Conservation (phyloP, 2,113 vertebrate species). For the Carassius carassius region DNA sequence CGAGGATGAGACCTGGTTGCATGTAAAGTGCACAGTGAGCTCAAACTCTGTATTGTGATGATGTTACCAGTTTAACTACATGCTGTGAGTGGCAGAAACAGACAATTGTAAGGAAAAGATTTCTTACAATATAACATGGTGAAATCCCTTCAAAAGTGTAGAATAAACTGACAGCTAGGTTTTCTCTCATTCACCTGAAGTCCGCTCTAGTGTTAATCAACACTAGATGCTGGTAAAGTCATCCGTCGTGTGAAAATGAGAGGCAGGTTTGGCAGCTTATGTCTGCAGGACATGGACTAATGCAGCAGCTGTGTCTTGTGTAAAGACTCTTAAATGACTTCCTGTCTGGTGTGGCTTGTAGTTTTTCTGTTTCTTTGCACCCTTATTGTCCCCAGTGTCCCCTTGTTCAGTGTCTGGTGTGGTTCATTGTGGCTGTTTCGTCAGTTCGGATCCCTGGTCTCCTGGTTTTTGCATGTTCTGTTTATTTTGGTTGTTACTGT, state of each 20-base stretch:
- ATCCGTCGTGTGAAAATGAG: slow-evolving; percentile 41
- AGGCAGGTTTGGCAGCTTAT: not conserved
- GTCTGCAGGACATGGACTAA: not conserved
- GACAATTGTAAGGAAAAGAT: too few species aligned
- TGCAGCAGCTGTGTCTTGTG: not conserved
- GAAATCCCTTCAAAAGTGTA: not conserved
- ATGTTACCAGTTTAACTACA: not conserved
- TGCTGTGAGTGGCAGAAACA: not conserved
- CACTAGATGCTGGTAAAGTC: not conserved
- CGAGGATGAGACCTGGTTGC: not conserved
- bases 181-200: not conserved
- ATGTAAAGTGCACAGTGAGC: not conserved
- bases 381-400: too few species aligned
- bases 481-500: too few species aligned
- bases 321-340: too few species aligned
- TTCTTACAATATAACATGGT: not conserved
- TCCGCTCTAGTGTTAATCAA: not conserved
- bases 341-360: too few species aligned
- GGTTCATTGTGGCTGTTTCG: too few species aligned
- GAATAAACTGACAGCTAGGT: not conserved
- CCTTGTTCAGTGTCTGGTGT: too few species aligned
- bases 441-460: too few species aligned
- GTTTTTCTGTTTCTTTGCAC: too few species aligned
- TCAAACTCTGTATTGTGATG: not conserved
- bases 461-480: too few species aligned